These are phyloP conservation scores for Diorhabda carinulata DNA, from an alignment of 1,140 invertebrate genomes.

Conservation along the genomic window DNA sequence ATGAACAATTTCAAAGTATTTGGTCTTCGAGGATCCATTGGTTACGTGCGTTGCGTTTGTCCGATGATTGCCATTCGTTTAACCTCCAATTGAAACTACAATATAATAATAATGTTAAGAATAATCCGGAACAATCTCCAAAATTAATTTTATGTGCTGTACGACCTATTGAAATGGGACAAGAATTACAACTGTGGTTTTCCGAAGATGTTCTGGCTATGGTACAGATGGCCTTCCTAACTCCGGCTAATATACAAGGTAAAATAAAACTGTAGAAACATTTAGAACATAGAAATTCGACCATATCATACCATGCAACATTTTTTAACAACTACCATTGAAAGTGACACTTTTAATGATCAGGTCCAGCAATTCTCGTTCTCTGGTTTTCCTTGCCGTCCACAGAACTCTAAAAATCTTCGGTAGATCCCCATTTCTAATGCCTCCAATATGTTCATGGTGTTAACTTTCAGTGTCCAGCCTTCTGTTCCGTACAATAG, in stretches of 20 bases:
- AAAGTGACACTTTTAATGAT: no score
- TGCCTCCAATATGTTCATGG: no score
- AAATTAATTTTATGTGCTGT: conserved; percentile 51
- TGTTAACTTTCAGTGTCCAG: no score
- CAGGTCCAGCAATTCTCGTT: no score
- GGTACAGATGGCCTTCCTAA: conserved; percentile 74
- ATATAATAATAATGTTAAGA: conserved; percentile 5
- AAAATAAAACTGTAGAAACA: not conserved
- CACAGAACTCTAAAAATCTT: no score
- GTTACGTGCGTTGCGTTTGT: conserved; percentile 51
- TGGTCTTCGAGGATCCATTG: conserved; percentile 41
- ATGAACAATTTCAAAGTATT: conserved; percentile 33
- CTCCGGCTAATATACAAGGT: conserved; percentile 78
- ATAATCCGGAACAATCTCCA: conserved; percentile 3
- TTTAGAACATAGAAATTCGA: no score
- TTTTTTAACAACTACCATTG: no score
- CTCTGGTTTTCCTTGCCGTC: no score
- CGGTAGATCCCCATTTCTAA: no score
- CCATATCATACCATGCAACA: no score
- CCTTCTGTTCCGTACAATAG: no score
- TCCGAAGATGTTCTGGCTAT: conserved; percentile 66
- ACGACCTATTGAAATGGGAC: conserved; percentile 52
- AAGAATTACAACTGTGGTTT: conserved; percentile 78
- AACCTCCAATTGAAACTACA: conserved; percentile 56
- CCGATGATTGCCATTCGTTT: conserved; percentile 65